phyloP scores from a whole-genome alignment of 1,140 invertebrate species.

The Aphelinus certus region DNA sequence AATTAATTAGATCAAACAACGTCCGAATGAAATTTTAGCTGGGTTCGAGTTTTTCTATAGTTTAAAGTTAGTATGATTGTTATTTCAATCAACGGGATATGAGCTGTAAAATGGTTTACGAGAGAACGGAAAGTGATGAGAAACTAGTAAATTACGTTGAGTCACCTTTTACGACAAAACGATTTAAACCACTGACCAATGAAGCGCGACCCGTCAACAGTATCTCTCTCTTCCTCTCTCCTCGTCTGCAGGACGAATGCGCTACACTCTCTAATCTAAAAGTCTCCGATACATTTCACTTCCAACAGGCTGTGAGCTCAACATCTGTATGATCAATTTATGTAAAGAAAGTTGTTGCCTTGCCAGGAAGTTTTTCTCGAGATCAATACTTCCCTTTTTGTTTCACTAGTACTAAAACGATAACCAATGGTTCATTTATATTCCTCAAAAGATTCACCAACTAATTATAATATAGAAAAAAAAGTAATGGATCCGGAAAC shows the following conservation, averaged over 20 bases:
- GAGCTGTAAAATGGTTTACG: neutral
- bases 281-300: constrained; percentile 14
- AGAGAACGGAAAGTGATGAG: constrained; percentile 2
- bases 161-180: constrained; percentile 19
- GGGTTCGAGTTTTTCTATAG: neutral
- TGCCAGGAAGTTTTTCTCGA: neutral
- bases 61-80: neutral
- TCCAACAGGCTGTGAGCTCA: neutral
- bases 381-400: no score
- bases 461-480: no score
- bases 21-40: no score
- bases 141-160: constrained; percentile 20
- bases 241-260: neutral
- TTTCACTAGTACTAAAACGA: no score
- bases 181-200: constrained; percentile 21
- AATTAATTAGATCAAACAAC: no score
- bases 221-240: neutral
- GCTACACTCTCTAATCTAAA: constrained; percentile 18
- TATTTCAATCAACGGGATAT: constrained; percentile 14
- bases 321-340: constrained; percentile 10
- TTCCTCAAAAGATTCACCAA: no score
- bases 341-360: constrained; percentile 9
- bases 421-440: no score
- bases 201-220: constrained; percentile 4
- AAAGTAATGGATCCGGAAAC: no score